Base-by-base conservation (phyloP, 2,888 invertebrate species). In the Siphlonurus alternatus region DNA sequence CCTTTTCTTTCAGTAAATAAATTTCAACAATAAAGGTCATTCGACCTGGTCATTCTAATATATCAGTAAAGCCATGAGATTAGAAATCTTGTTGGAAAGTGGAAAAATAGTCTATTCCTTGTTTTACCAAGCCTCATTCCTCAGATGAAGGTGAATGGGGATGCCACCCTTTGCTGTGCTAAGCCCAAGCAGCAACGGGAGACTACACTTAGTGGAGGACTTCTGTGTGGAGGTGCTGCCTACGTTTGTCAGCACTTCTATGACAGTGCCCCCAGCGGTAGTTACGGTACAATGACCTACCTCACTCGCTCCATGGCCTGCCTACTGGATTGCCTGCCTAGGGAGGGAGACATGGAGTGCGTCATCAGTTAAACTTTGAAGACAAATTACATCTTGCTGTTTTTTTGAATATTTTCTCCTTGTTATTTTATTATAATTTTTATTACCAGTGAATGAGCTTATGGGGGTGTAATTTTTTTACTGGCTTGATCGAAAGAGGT, bases 251-350 rank as follows among this genome's bases (percentile, higher is more conserved):
- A 93, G 76, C 94, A 96, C 76, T 89, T 99, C 75, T 98, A 96
- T 76, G 98, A 99, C 78, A 93, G 92, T 74, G 98, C 99, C 23
- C 98, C 99, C 1, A 95, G 95, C 74, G 99, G 99, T 66, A 88
- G 91, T 72, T 96, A 84, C 76, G 99, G 99, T 67, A 97, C 97
- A 61, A 97, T 98, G 92, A 94, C 96, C 0, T 98, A 98, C 73
- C 83, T 99, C 71, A 89, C 93, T 54, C 81, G 92, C 69, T 89
- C 92, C 2, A 85, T 89, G 1, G 89, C 90, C 54, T 62, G 60
- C 38, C 80, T 87, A 56, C 79, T 92, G 23, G 86, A 87, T 71
- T 84, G 86, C 71, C 77, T 89, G 70, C 90, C 91, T 7, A 83
- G 83, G 70, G 83, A 87, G 68, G 85, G 86, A 18, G 88, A 89